A percentile compares a stretch with the other conserved stretches of the same genome.
Evolutionary conservation across 2,888 invertebrate genomes (phyloP).

Genomic region (Sceliomorpha sp.): DNA sequence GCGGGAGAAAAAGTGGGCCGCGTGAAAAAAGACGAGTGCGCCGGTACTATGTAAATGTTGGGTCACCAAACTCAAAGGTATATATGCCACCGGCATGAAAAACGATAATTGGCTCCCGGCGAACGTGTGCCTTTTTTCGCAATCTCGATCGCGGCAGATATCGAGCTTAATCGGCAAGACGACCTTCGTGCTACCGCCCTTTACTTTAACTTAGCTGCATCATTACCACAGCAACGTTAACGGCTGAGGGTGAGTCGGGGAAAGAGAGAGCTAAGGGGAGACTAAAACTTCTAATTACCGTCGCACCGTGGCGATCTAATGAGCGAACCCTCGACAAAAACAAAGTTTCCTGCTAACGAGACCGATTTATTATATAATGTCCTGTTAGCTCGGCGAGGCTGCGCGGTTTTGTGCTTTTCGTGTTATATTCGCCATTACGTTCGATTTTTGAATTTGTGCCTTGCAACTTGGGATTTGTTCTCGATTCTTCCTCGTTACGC

Average conservation of each 20-base stretch:
- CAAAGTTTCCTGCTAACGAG: constrained; percentile 75
- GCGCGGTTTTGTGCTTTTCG: constrained; percentile 54
- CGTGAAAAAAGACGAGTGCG: constrained; percentile 34
- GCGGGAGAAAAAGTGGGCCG: constrained; percentile 26
- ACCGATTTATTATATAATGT: constrained; percentile 75
- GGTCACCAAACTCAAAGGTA: constrained; percentile 52
- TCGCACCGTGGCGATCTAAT: constrained; percentile 74
- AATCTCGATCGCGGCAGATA: constrained; percentile 66
- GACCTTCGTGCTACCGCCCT: constrained; percentile 56
- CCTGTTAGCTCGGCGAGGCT: constrained; percentile 62
- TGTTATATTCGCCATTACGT: constrained; percentile 22
- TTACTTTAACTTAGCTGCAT: constrained; percentile 63
- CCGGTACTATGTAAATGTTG: constrained; percentile 49
- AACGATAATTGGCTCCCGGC: constrained; percentile 64
- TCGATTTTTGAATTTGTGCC: constrained; percentile 35
- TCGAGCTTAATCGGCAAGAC: constrained; percentile 66
- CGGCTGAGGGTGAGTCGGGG: constrained; percentile 53
- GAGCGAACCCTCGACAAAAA: constrained; percentile 72
- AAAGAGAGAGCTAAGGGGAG: constrained; percentile 53
- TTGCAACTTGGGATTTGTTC: no score
- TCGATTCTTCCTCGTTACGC: no score
- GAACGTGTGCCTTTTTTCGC: constrained; percentile 56
- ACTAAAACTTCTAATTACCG: constrained; percentile 77
- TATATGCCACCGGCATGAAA: constrained; percentile 57
- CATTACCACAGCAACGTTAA: constrained; percentile 66